A percentile compares a stretch with the other conserved stretches of the same genome.
Evolutionary conservation across 2,797 vertebrate genomes (phyloP).

Genomic region (Urosaurus nigricauda): DNA sequence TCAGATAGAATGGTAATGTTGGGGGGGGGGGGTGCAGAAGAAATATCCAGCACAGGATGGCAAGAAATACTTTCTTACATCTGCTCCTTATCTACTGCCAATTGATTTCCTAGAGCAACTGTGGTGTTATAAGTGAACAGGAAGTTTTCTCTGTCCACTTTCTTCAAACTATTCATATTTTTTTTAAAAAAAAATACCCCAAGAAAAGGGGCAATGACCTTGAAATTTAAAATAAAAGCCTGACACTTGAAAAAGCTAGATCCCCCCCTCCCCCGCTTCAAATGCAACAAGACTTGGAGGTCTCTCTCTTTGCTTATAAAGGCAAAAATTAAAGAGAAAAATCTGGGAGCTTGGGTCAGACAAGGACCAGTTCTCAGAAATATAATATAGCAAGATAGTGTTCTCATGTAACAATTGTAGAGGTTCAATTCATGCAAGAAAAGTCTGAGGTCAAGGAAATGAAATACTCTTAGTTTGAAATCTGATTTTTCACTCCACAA

Average conservation of each 20-base stretch:
- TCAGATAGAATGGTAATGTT: too few species aligned
- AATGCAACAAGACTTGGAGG: neutral
- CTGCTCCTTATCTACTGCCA: neutral
- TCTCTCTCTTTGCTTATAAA: neutral
- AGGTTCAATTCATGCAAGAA: constrained; percentile 6
- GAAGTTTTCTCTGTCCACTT: too few species aligned
- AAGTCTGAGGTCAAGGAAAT: constrained; percentile 31
- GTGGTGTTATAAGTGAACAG: neutral
- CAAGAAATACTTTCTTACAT: neutral
- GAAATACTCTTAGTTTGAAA: constrained; percentile 10
- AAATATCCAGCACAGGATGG: neutral
- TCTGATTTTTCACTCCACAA: constrained; percentile 12
- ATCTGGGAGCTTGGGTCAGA: neutral
- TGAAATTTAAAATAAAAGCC: neutral
- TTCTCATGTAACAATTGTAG: neutral
- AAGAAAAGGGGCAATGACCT: too few species aligned
- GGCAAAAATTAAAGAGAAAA: neutral
- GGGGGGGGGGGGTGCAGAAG: too few species aligned
- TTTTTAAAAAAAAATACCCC: too few species aligned
- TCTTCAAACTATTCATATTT: too few species aligned
- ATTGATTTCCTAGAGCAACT: neutral
- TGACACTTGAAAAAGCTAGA: too few species aligned
- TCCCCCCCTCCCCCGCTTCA: neutral
- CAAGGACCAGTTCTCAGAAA: constrained; percentile 11
- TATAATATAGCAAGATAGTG: neutral